Conservation (phyloP, 2,888 invertebrate genomes). For the Dicyrtomina minuta region DNA sequence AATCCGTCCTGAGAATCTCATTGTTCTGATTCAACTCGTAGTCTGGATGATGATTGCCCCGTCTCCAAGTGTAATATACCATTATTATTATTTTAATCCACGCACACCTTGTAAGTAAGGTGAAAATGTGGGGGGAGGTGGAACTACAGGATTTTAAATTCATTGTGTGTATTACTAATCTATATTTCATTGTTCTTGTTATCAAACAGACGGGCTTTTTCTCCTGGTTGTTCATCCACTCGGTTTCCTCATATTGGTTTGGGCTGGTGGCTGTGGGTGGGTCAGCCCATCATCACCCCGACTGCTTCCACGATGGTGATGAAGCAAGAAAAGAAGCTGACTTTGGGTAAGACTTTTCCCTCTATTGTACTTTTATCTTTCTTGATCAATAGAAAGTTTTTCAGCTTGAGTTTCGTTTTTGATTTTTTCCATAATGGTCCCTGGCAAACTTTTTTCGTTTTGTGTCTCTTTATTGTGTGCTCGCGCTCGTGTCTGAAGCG, state of each 20-base stretch:
- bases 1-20: conserved; percentile 43
- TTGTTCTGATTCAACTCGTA: conserved; percentile 43
- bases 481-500: too few relatives aligned
- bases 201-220: conserved; percentile 29
- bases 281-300: conserved; percentile 78
- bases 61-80: conserved; percentile 17
- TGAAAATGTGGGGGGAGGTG: too few relatives aligned
- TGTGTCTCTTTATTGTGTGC: too few relatives aligned
- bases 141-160: too few relatives aligned
- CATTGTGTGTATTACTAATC: too few relatives aligned
- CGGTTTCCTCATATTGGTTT: conserved; percentile 55
- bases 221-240: conserved; percentile 44
- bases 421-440: too few relatives aligned
- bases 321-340: conserved; percentile 51
- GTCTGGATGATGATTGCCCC: conserved; percentile 32
- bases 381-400: too few relatives aligned
- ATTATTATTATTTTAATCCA: background rate
- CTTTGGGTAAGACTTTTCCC: conserved; percentile 53
- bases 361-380: background rate
- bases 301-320: conserved; percentile 59
- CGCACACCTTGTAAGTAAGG: too few relatives aligned
- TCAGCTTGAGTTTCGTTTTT: too few relatives aligned
- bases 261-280: conserved; percentile 63
- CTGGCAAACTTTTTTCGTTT: too few relatives aligned
- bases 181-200: too few relatives aligned